These are phyloP conservation scores for Philereme vetulata DNA, from an alignment of 2,888 invertebrate species.

Conservation along the genomic window DNA sequence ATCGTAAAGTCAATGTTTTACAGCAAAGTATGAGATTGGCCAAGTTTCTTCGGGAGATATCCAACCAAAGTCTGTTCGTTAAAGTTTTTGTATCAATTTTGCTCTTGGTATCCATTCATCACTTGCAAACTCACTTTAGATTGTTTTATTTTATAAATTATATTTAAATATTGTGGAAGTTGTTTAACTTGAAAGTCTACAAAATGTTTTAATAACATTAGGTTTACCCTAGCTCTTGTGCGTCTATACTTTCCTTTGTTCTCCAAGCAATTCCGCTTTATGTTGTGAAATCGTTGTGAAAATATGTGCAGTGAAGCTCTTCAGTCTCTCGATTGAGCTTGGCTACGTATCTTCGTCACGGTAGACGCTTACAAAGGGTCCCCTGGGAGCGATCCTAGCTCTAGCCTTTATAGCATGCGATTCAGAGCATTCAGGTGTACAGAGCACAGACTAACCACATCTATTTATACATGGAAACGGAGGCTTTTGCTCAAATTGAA, in stretches of 20 bases:
- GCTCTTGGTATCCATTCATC: slow-evolving; percentile 6
- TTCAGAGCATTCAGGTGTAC: slow-evolving; percentile 55
- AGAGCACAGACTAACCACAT: slow-evolving; percentile 28
- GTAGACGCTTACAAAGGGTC: slow-evolving; percentile 48
- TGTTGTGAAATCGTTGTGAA: slow-evolving; percentile 8
- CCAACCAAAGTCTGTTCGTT: slow-evolving; percentile 25
- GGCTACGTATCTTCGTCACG: slow-evolving; percentile 17
- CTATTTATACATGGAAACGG: slow-evolving; percentile 14
- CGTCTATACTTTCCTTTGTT: slow-evolving; percentile 24
- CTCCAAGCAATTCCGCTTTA: slow-evolving; percentile 11
- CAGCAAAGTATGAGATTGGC: slow-evolving; percentile 46
- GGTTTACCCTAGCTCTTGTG: not conserved
- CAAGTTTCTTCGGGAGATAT: slow-evolving; percentile 29
- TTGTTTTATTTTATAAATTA: slow-evolving; percentile 15
- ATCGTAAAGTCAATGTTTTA: slow-evolving; percentile 42
- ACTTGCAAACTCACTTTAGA: slow-evolving; percentile 6
- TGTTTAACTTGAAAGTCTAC: slow-evolving; percentile 11
- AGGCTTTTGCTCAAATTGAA: slow-evolving; percentile 16
- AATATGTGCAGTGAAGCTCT: slow-evolving; percentile 20
- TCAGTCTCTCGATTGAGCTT: slow-evolving; percentile 15
- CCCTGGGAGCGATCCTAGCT: slow-evolving; percentile 45
- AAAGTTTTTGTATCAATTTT: slow-evolving; percentile 20
- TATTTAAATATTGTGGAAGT: slow-evolving; percentile 4
- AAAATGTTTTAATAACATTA: slow-evolving; percentile 15
- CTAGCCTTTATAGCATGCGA: slow-evolving; percentile 54